Evolutionary conservation across 2,113 vertebrate genomes (phyloP).

Genomic region (Passer montanus): DNA sequence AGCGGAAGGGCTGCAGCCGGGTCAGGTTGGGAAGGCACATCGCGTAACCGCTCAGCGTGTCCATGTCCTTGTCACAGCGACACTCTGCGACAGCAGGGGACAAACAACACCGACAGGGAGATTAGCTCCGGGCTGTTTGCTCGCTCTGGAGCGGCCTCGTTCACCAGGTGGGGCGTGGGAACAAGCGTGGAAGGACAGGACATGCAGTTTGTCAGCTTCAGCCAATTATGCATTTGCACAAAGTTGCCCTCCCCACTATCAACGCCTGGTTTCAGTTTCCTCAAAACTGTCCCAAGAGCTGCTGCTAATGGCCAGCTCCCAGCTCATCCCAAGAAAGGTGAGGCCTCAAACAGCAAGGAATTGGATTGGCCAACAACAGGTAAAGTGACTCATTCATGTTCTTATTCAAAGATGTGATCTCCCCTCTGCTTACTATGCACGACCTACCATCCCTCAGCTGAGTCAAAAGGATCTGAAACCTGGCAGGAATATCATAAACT

Average conservation of each 20-base stretch:
- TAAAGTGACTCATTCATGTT: not conserved
- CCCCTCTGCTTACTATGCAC: not conserved
- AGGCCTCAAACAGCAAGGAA: not conserved
- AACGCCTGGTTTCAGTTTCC: not conserved
- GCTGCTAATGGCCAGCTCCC: not conserved
- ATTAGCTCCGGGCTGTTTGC: not conserved
- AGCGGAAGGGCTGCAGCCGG: constrained; percentile 78
- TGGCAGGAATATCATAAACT: not conserved
- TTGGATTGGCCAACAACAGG: not conserved
- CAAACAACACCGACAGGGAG: not conserved
- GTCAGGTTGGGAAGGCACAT: constrained; percentile 96
- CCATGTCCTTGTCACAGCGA: constrained; percentile 95
- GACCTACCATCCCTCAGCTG: not conserved
- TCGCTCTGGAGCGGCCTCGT: not conserved
- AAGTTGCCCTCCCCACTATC: not conserved
- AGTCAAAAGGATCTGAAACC: not conserved
- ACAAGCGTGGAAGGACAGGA: not conserved
- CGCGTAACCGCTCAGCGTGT: constrained; percentile 92
- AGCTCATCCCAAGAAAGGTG: not conserved
- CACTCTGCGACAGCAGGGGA: constrained; percentile 75
- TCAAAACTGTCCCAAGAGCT: not conserved
- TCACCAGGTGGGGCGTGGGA: not conserved
- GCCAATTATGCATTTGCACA: not conserved
- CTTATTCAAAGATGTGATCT: not conserved
- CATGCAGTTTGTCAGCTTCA: not conserved